phyloP scores from a whole-genome alignment of 2,888 invertebrate species.

The Acanthosepion pharaonis region DNA sequence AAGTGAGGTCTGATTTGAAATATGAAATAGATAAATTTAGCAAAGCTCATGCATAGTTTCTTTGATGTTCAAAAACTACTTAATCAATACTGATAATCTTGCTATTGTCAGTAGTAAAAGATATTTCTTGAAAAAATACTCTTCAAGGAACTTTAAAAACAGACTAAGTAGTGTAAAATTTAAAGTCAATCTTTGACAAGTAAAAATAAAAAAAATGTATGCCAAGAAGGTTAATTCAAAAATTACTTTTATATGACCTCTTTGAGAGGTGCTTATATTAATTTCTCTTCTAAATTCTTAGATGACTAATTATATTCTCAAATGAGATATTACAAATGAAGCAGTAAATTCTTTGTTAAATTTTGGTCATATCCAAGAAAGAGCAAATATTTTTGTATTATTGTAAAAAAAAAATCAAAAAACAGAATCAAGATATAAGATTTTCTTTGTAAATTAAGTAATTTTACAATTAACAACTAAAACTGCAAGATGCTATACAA shows the following conservation, averaged over 20 bases:
- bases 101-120: not conserved
- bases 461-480: not conserved
- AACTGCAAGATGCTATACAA: no score
- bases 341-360: not conserved
- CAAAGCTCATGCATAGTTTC: not conserved
- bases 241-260: not conserved
- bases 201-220: not conserved
- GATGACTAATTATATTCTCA: not conserved
- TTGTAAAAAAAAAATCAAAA: no score
- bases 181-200: not conserved
- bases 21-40: conserved; percentile 8
- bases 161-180: not conserved
- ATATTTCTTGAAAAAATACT: not conserved
- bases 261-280: not conserved
- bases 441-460: not conserved
- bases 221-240: not conserved
- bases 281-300: not conserved
- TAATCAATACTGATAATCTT: not conserved
- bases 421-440: no score
- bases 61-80: not conserved
- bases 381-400: not conserved
- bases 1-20: not conserved
- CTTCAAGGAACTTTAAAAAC: not conserved
- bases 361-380: not conserved
- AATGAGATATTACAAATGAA: not conserved